Conservation (phyloP, 2,888 invertebrate genomes). For the Branchipolynoe longqiensis region DNA sequence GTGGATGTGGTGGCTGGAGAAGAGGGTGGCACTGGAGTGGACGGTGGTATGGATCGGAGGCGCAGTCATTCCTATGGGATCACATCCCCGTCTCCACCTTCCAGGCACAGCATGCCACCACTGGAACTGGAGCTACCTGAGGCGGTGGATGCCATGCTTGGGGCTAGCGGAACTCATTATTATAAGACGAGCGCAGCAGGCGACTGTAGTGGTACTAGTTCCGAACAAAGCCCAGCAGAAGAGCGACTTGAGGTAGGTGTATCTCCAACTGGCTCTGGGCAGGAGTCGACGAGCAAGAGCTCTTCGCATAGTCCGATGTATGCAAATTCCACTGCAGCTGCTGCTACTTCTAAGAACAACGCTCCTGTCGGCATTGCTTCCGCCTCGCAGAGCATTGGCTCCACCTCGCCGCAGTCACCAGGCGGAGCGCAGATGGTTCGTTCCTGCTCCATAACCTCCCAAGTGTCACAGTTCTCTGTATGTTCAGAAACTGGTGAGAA, state of each 20-base stretch:
- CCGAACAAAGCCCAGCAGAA: neutral
- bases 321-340: neutral
- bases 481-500: conserved; percentile 62
- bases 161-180: conserved; percentile 28
- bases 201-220: conserved; percentile 6
- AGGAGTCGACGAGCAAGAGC: neutral
- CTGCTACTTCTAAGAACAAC: neutral
- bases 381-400: neutral
- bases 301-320: neutral
- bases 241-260: conserved; percentile 17
- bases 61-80: conserved; percentile 10
- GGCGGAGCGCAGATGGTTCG: conserved; percentile 13
- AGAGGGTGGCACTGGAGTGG: neutral
- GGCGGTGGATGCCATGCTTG: conserved; percentile 43
- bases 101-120: conserved; percentile 27
- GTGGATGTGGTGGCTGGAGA: neutral
- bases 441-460: conserved; percentile 53
- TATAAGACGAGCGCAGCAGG: neutral
- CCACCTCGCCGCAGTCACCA: neutral
- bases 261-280: conserved; percentile 37
- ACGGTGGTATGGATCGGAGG: neutral
- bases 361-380: neutral
- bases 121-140: conserved; percentile 48
- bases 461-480: conserved; percentile 60
- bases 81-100: conserved; percentile 33